Evolutionary conservation across 2,113 vertebrate genomes (phyloP).

Genomic region (Uria aalge): DNA sequence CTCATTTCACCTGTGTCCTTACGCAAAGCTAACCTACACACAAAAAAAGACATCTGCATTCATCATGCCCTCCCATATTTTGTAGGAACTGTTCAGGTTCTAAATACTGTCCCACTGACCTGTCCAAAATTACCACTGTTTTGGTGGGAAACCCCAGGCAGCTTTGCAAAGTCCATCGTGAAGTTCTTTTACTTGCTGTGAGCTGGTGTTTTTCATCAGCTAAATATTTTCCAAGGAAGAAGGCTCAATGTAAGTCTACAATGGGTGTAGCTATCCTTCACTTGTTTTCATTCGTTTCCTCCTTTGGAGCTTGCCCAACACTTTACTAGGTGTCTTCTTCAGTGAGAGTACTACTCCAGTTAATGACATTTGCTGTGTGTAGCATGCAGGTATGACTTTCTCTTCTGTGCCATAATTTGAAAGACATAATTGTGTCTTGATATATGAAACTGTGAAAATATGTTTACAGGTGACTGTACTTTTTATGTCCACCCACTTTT

Average conservation of each 20-base stretch:
- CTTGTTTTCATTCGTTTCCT: background rate
- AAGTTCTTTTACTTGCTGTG: background rate
- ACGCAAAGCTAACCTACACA: background rate
- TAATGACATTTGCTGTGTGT: background rate
- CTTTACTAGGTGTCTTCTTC: background rate
- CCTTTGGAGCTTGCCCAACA: background rate
- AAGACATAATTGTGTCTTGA: background rate
- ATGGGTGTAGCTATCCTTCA: background rate
- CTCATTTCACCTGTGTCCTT: background rate
- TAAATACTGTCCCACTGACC: background rate
- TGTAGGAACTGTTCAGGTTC: background rate
- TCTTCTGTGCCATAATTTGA: background rate
- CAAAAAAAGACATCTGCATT: background rate
- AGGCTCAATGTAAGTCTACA: background rate
- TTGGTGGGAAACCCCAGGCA: background rate
- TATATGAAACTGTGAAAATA: background rate
- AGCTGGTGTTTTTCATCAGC: background rate
- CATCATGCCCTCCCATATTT: background rate
- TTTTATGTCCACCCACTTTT: background rate
- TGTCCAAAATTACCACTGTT: background rate
- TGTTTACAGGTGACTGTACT: background rate
- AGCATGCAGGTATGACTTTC: background rate
- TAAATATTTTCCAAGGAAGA: background rate
- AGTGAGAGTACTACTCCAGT: background rate
- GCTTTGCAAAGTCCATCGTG: background rate